Base-by-base conservation (phyloP, 2,888 invertebrate genomes). In the Drosophila neotestacea region DNA sequence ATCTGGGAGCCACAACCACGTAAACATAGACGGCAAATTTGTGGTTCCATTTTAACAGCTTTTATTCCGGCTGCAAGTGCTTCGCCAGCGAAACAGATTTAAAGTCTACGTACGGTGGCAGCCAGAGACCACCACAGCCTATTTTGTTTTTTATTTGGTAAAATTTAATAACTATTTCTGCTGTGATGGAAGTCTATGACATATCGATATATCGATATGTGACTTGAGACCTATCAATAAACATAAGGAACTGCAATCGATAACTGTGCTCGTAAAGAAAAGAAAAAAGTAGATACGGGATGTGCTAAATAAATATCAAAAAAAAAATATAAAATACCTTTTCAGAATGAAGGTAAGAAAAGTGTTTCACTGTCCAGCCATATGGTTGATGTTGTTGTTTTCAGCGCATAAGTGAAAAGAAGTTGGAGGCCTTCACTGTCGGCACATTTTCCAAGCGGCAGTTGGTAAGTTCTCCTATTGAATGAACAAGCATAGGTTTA, bases 341-440 rank as follows among this genome's bases (percentile, higher is more conserved):
- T 9, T 56, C 47, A 70, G 10, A 41, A 62, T 85, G 69, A 83
- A 83, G 86, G 86, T 83, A 80, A 16, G 28, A 4, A 75, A 4
- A 27, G 5, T 38, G 13, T 1, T 41, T 38, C 4, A 22, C 2
- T 36, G 16, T 9, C 11, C 4, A n/a, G 7, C 6, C 6, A 38
- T 10, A 10, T 62, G 44, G 6, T 44, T 38, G 5, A 73, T 42
- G 27, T 42, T 28, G 60, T 42, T 51, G 5, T 55, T 39, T 77
- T 16, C 63, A 94, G 93, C 94, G 95, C 93, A 94, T 95, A 90
- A 94, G 95, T 67, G 95, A 96, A 90, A 95, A 96, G 88, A 96
- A 96, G 91, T 92, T 96, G 68, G 95, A 95, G 91, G 95, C 96
- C n/a, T 96, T 96, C 89, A 95, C 95, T 10, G 95, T 95, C 73